A percentile compares a stretch with the other conserved stretches of the same genome.
These are phyloP conservation scores for Coenonympha glycerion DNA, from an alignment of 2,888 invertebrate species.

Conservation along the genomic window DNA sequence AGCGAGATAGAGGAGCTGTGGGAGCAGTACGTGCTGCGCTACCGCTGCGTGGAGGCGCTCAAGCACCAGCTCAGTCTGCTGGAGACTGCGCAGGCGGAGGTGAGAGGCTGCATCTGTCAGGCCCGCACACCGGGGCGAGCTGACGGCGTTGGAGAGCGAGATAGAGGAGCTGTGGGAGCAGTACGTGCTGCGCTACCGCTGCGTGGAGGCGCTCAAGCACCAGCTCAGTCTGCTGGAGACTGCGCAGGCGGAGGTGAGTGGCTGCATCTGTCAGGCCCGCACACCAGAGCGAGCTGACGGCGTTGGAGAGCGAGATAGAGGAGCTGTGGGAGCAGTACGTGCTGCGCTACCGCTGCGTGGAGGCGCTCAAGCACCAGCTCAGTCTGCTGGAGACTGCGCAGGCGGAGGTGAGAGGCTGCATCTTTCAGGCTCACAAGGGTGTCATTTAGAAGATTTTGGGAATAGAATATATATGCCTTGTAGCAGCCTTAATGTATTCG, in stretches of 20 bases:
- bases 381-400: constrained; percentile 87
- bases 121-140: constrained; percentile 98
- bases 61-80: constrained; percentile 90
- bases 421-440: too few species aligned
- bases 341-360: constrained; percentile 88
- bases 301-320: constrained; percentile 89
- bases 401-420: constrained; percentile 76
- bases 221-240: constrained; percentile 88
- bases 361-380: constrained; percentile 90
- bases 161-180: constrained; percentile 88
- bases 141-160: constrained; percentile 90
- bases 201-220: constrained; percentile 90
- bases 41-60: constrained; percentile 91
- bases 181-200: constrained; percentile 91
- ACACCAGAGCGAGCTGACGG: constrained; percentile 96
- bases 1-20: constrained; percentile 88
- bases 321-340: constrained; percentile 91
- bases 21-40: constrained; percentile 89
- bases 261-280: too few species aligned
- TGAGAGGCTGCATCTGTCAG: too few species aligned
- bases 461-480: too few species aligned
- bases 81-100: constrained; percentile 83
- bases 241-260: constrained; percentile 79
- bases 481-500: too few species aligned
- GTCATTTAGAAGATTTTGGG: too few species aligned